Evolutionary conservation across 2,113 vertebrate genomes (phyloP).

Genomic region (Lampris incognitus): DNA sequence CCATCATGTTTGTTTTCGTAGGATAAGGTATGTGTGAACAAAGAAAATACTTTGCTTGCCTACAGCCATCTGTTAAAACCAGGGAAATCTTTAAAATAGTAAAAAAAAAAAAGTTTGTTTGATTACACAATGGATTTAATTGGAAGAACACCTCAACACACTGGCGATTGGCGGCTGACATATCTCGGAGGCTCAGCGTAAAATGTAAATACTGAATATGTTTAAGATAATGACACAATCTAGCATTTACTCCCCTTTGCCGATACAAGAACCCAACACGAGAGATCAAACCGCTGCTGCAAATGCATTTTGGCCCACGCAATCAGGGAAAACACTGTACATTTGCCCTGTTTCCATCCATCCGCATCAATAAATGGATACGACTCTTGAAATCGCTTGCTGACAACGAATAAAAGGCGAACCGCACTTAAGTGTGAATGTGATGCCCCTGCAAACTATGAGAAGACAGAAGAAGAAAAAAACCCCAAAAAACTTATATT

Average conservation of each 20-base stretch:
- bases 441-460: slow-evolving; percentile 41
- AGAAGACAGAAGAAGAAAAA: slow-evolving; percentile 30
- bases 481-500: slow-evolving; percentile 26
- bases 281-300: too few species aligned
- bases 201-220: background rate
- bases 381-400: slow-evolving; percentile 7
- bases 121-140: background rate
- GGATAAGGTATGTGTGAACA: slow-evolving; percentile 81
- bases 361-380: background rate
- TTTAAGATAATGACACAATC: background rate
- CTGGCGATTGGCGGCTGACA: too few species aligned
- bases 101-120: slow-evolving; percentile 51
- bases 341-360: background rate
- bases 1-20: slow-evolving; percentile 82
- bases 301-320: background rate
- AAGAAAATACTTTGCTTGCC: slow-evolving; percentile 81
- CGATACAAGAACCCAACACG: too few species aligned
- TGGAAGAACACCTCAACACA: background rate
- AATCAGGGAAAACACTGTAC: background rate
- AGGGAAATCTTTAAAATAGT: slow-evolving; percentile 66
- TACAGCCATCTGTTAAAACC: slow-evolving; percentile 72
- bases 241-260: background rate
- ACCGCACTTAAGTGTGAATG: slow-evolving; percentile 17
- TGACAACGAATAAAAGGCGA: slow-evolving; percentile 51
- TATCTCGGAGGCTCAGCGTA: background rate